These are phyloP conservation scores for Lepidocyrtinus sp. DNA, from an alignment of 2,888 invertebrate genomes.

Conservation along the genomic window DNA sequence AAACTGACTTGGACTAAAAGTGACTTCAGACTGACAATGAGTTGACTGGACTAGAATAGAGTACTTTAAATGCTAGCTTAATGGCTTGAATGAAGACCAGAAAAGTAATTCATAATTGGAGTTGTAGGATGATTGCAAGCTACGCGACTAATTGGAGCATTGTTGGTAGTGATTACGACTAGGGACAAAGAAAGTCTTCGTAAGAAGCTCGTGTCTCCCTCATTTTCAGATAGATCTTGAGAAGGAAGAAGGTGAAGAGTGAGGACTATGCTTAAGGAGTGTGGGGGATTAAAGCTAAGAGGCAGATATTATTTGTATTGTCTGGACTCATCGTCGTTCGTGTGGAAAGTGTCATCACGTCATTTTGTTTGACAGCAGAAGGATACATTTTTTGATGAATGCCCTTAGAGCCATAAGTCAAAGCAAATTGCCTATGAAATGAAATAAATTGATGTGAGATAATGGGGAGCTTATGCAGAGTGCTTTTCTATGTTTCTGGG, in stretches of 20 bases:
- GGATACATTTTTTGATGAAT: background rate
- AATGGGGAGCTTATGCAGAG: background rate
- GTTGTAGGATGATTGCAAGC: too few relatives aligned
- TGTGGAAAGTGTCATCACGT: background rate
- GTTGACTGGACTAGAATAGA: too few relatives aligned
- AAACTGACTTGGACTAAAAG: too few relatives aligned
- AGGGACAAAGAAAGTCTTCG: slow-evolving; percentile 2
- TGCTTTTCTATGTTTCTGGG: background rate
- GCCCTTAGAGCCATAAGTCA: slow-evolving; percentile 2
- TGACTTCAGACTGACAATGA: too few relatives aligned
- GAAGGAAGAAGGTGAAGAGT: background rate
- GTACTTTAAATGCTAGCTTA: too few relatives aligned
- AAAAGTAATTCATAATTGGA: background rate
- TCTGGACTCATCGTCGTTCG: background rate
- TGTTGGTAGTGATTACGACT: background rate
- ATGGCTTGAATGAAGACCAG: too few relatives aligned
- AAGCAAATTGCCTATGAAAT: slow-evolving; percentile 5
- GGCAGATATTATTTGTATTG: background rate
- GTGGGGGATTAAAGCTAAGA: slow-evolving; percentile 3
- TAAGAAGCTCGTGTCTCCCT: background rate
- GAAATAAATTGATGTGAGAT: background rate
- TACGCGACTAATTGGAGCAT: slow-evolving; percentile 10
- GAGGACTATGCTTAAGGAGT: background rate
- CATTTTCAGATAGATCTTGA: too few relatives aligned
- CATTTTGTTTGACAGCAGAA: background rate